Conservation (phyloP, 2,113 vertebrate genomes). For the Alces alces region DNA sequence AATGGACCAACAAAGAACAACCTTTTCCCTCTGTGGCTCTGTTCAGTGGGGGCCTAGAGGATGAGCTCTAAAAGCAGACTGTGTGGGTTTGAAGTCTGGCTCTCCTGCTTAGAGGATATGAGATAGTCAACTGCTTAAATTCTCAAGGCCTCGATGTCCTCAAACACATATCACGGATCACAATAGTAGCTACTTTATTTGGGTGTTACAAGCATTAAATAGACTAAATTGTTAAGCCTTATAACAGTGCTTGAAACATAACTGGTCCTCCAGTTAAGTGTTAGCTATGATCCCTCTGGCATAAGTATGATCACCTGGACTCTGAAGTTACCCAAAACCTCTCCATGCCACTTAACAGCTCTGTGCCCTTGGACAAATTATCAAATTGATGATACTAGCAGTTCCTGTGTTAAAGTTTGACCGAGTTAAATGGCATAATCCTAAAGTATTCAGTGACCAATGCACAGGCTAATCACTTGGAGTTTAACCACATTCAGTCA, state of each 20-base stretch:
- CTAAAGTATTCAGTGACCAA: background rate
- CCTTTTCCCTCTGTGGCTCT: background rate
- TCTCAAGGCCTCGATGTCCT: background rate
- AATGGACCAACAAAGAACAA: background rate
- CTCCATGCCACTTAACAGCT: background rate
- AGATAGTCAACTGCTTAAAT: background rate
- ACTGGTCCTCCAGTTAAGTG: background rate
- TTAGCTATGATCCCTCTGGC: background rate
- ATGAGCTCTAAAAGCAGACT: background rate
- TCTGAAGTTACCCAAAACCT: background rate
- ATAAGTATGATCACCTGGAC: background rate
- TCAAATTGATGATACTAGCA: background rate
- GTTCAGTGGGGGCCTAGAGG: background rate
- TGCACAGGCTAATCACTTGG: background rate
- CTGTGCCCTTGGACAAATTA: background rate
- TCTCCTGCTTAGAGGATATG: background rate
- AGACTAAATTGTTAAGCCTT: background rate
- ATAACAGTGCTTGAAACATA: background rate
- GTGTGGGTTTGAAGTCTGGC: too few species aligned
- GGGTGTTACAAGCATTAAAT: background rate
- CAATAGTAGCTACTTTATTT: background rate
- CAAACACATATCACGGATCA: rapidly evolving
- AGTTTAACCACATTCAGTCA: background rate
- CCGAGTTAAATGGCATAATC: background rate
- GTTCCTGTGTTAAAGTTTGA: background rate